phyloP scores from a whole-genome alignment of 1,140 invertebrate genomes.

The Drosophila lacteicornis region DNA sequence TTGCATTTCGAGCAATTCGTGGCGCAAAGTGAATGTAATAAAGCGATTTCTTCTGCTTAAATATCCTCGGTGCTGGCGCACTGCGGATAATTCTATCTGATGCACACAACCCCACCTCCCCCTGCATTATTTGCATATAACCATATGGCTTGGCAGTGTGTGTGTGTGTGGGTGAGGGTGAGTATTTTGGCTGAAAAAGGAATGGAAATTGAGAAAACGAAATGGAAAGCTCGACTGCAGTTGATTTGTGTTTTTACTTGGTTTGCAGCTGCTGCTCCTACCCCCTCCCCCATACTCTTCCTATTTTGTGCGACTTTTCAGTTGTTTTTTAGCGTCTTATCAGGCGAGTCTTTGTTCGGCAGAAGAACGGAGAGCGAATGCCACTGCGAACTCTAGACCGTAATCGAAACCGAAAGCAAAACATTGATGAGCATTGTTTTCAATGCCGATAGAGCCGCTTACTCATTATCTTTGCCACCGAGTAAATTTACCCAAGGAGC shows the following conservation, averaged over 20 bases:
- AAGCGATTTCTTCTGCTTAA: constrained; percentile 58
- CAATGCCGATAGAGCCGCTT: constrained; percentile 25
- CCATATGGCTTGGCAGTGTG: constrained; percentile 28
- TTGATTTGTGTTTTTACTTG: constrained; percentile 64
- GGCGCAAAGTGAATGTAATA: constrained; percentile 50
- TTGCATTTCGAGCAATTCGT: constrained; percentile 43
- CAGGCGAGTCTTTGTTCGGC: constrained; percentile 33
- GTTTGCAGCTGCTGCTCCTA: constrained; percentile 34
- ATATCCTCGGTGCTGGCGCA: constrained; percentile 51
- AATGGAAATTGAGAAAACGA: constrained; percentile 63
- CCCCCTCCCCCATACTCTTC: background rate
- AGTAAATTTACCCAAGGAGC: constrained; percentile 10
- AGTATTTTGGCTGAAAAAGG: constrained; percentile 45
- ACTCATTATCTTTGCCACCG: constrained; percentile 34
- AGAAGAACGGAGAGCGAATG: constrained; percentile 23
- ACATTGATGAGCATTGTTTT: constrained; percentile 44
- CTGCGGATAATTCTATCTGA: constrained; percentile 62
- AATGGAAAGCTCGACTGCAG: constrained; percentile 61
- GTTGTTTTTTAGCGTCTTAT: constrained; percentile 47
- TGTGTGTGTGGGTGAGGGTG: constrained; percentile 1
- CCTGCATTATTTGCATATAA: constrained; percentile 44
- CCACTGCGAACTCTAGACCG: constrained; percentile 23
- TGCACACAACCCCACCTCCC: constrained; percentile 11
- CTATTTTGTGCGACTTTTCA: constrained; percentile 12
- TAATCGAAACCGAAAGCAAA: constrained; percentile 46